Evolutionary conservation across 2,797 vertebrate genomes (phyloP).

Genomic region (Rhinichthys osculus): DNA sequence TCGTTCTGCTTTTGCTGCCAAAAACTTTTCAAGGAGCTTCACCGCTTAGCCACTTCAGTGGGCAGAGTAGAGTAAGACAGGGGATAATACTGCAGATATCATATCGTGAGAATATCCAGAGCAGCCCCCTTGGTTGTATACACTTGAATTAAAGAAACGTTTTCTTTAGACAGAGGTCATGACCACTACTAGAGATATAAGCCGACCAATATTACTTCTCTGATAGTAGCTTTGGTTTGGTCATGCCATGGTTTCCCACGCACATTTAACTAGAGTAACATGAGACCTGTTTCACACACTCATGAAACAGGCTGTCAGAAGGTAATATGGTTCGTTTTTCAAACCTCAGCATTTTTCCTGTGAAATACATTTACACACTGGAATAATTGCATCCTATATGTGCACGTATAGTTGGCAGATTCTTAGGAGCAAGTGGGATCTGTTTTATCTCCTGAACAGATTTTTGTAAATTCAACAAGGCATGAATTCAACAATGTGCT

Average conservation of each 20-base stretch:
- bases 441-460: background rate
- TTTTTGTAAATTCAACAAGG: background rate
- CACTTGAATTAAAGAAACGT: too few species aligned
- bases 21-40: conserved; percentile 14
- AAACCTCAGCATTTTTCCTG: conserved; percentile 14
- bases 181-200: too few species aligned
- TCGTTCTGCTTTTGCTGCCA: conserved; percentile 15
- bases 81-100: conserved; percentile 16
- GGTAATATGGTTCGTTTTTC: background rate
- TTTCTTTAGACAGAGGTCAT: too few species aligned
- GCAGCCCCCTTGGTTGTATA: too few species aligned
- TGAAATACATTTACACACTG: background rate
- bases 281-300: conserved; percentile 1
- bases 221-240: too few species aligned
- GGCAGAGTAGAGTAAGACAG: conserved; percentile 14
- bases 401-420: background rate
- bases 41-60: conserved; percentile 6
- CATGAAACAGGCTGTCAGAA: conserved; percentile 4
- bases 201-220: too few species aligned
- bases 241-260: too few species aligned
- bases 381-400: background rate
- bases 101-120: conserved; percentile 22
- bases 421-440: background rate
- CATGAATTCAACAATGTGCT: background rate
- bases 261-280: too few species aligned